phyloP scores from a whole-genome alignment of 2,797 vertebrate genomes.

The Spatula clypeata region DNA sequence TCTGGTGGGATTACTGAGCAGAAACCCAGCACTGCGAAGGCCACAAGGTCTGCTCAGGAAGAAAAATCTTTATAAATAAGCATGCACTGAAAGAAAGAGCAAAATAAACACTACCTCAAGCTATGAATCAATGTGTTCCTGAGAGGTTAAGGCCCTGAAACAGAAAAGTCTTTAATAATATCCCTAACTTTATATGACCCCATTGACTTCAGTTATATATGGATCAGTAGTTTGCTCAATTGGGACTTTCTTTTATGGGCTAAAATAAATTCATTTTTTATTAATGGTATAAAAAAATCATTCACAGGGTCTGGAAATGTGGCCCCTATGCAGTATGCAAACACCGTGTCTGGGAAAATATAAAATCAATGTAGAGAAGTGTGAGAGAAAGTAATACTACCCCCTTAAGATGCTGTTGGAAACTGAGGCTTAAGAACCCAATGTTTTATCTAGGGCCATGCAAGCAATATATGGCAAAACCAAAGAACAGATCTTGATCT shows the following conservation, averaged over 20 bases:
- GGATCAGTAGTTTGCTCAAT: neutral
- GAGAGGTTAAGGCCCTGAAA: neutral
- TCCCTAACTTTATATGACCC: neutral
- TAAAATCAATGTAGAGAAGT: neutral
- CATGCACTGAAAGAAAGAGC: neutral
- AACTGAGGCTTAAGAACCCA: neutral
- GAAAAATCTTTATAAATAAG: constrained; percentile 25
- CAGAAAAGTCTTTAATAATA: neutral
- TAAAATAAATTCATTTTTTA: neutral
- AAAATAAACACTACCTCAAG: constrained; percentile 18
- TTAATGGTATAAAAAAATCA: neutral
- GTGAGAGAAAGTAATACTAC: neutral
- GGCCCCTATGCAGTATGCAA: neutral
- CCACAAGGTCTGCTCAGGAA: constrained; percentile 11
- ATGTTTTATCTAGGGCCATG: neutral
- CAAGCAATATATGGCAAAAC: neutral
- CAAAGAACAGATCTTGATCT: neutral
- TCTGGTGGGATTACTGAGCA: constrained; percentile 25
- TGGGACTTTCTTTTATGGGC: neutral
- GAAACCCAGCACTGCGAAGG: neutral
- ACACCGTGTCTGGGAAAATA: neutral
- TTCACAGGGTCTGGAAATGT: neutral
- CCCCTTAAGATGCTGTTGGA: neutral
- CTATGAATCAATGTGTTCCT: constrained; percentile 1
- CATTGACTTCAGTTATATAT: neutral